Base-by-base conservation (phyloP, 2,888 invertebrate species). In the Cephalotes varians region DNA sequence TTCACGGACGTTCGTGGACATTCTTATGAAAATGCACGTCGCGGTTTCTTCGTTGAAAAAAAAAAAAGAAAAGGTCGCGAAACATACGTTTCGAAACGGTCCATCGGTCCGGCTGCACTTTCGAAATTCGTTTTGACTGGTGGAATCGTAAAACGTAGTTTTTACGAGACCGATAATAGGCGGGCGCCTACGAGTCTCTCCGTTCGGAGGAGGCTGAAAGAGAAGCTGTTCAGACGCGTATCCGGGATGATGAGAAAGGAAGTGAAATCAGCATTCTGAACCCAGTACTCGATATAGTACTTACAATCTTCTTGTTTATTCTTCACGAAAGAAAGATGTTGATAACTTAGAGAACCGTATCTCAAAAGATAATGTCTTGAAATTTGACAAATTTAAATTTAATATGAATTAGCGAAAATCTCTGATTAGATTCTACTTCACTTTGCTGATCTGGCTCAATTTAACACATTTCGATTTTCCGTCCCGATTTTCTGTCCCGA, bases 151-250 rank as follows among this genome's bases (percentile, higher is more conserved):
- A 92, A 92, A 86, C 84, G 85, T 73, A 54, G 74, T 90, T 87
- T 92, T 92, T 92, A 88, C 86, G 86, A 86, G 84, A 83, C 90
- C 87, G 90, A 92, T 92, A 91, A 92, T 90, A 88, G 85, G 86
- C 44, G 85, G 82, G 90, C 90, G 87, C 88, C 90, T 90, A 90
- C 90, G 90, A 88, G 76, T 37, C 37, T 18, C 47, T 9, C 21
- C 58, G n/a, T 58, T 28, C 18, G 49, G 12, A 56, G 40, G 25
- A 65, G 58, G n/a, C 44, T 47, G 65, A 54, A 49, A 25, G 64
- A 47, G 67, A 31, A 44, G 60, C 51, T 74, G 82, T 71, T 54
- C 73, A 54, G 56, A n/a, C 44, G 80, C 21, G 18, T 7, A 37
- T 60, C n/a, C 44, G 28, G 34, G 7, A 51, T 21, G 71, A 72